Evolutionary conservation across 2,113 vertebrate genomes (phyloP).

Genomic region (Rhinolophus sinicus): DNA sequence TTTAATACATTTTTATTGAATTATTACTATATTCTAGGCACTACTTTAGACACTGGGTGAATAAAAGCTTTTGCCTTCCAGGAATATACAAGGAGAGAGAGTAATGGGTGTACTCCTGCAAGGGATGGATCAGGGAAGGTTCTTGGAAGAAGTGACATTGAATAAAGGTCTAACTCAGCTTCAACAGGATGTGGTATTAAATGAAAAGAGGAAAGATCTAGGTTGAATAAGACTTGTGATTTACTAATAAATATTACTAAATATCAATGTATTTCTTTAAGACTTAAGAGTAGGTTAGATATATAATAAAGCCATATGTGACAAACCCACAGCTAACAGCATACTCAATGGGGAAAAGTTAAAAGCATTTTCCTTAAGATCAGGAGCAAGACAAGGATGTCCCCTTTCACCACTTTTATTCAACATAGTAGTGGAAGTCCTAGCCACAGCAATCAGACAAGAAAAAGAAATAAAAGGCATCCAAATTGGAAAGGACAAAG

Average conservation of each 20-base stretch:
- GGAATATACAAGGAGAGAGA: background rate
- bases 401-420: too few relatives aligned
- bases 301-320: too few relatives aligned
- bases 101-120: background rate
- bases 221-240: background rate
- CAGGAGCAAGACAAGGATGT: too few relatives aligned
- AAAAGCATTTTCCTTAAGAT: too few relatives aligned
- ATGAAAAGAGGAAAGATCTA: background rate
- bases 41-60: background rate
- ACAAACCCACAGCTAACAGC: too few relatives aligned
- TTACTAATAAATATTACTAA: background rate
- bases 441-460: too few relatives aligned
- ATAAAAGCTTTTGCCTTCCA: conserved; percentile 13
- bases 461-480: too few relatives aligned
- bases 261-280: background rate
- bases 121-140: background rate
- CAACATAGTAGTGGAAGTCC: too few relatives aligned
- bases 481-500: too few relatives aligned
- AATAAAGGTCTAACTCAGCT: background rate
- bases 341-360: too few relatives aligned
- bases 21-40: background rate
- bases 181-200: background rate
- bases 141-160: background rate
- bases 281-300: background rate
- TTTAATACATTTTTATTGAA: background rate